Evolutionary conservation across 2,888 invertebrate species (phyloP).

Genomic region (Axea sp.): DNA sequence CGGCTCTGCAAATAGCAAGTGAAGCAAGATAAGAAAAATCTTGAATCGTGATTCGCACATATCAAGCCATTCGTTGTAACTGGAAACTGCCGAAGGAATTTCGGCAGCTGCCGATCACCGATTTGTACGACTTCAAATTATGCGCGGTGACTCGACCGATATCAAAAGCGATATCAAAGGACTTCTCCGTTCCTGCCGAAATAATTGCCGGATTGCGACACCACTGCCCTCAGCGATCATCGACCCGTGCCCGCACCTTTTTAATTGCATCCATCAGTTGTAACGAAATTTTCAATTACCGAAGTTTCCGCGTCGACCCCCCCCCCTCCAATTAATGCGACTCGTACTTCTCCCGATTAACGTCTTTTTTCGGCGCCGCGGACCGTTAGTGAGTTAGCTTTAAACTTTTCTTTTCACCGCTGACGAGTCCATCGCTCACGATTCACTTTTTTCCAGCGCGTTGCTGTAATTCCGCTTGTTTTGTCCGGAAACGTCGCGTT

Average conservation of each 20-base stretch:
- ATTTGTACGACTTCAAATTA: constrained; percentile 53
- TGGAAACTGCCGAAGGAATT: constrained; percentile 35
- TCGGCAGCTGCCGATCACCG: constrained; percentile 42
- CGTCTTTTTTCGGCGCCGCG: constrained; percentile 17
- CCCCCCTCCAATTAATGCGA: constrained; percentile 66
- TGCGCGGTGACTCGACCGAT: constrained; percentile 50
- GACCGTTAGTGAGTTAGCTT: constrained; percentile 57
- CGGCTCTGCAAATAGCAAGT: too few relatives aligned
- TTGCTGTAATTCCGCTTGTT: constrained; percentile 37
- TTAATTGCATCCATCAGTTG: constrained; percentile 7
- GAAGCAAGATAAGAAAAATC: constrained; percentile 8
- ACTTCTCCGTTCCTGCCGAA: constrained; percentile 26
- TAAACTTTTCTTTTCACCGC: constrained; percentile 49
- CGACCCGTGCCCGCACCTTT: too few relatives aligned
- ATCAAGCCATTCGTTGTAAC: constrained; percentile 44
- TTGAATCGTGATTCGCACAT: constrained; percentile 47
- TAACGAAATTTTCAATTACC: constrained; percentile 13
- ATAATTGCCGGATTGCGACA: constrained; percentile 66
- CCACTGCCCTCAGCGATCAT: too few relatives aligned
- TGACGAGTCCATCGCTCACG: constrained; percentile 52
- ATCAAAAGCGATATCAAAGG: constrained; percentile 60
- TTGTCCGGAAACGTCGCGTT: constrained; percentile 38
- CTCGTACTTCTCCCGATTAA: background rate
- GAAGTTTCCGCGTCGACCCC: constrained; percentile 11
- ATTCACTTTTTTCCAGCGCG: constrained; percentile 17